Conservation (phyloP, 2,113 vertebrate species). For the Mormoops blainvillei region DNA sequence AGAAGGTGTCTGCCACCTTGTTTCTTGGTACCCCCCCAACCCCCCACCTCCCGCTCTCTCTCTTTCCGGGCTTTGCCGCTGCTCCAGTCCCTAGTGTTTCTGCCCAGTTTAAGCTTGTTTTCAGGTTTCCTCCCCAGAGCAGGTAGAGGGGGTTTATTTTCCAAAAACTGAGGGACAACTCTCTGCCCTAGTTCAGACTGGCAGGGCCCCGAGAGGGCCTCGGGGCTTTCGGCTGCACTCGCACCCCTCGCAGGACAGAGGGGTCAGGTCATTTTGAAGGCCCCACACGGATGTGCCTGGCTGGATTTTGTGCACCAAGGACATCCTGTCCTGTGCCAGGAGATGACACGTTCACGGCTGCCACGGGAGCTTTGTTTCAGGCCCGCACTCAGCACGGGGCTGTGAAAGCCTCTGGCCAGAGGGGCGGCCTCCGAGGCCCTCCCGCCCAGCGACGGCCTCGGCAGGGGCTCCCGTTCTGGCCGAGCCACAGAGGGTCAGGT, state of each 20-base stretch:
- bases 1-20: too few relatives aligned
- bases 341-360: neutral
- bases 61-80: neutral
- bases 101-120: neutral
- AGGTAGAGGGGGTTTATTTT: neutral
- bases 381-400: neutral
- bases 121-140: too few relatives aligned
- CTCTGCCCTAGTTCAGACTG: too few relatives aligned
- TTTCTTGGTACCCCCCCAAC: fast-evolving
- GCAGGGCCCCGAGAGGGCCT: neutral
- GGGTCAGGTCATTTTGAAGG: neutral
- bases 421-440: neutral
- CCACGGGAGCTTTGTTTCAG: neutral
- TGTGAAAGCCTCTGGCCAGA: neutral
- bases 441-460: fast-evolving
- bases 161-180: fast-evolving
- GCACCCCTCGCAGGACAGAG: neutral
- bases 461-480: too few relatives aligned
- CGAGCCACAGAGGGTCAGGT: too few relatives aligned
- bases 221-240: neutral
- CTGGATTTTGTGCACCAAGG: fast-evolving
- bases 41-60: neutral
- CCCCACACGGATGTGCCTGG: fast-evolving
- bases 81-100: fast-evolving
- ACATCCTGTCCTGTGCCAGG: neutral